phyloP scores from a whole-genome alignment of 2,113 vertebrate species.

The Thinocorus orbignyianus region DNA sequence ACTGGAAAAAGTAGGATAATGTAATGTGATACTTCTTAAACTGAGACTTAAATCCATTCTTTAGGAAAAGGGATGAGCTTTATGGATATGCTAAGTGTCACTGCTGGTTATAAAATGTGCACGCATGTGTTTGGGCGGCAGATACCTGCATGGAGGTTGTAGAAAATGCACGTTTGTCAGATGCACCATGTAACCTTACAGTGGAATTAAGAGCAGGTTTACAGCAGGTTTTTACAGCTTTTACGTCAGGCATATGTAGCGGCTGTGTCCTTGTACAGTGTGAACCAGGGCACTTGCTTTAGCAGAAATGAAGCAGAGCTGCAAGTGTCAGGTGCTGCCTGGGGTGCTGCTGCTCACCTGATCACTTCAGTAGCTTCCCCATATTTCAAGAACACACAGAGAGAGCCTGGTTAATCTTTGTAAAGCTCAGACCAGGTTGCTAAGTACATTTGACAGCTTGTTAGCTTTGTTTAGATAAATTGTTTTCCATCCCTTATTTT shows the following conservation, averaged over 20 bases:
- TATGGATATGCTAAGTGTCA: neutral
- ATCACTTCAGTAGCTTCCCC: neutral
- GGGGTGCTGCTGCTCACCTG: neutral
- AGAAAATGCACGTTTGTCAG: neutral
- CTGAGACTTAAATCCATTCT: neutral
- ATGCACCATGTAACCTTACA: neutral
- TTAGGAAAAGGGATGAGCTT: neutral
- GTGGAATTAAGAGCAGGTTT: neutral
- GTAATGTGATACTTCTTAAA: neutral
- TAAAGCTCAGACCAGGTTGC: neutral
- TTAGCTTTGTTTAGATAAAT: neutral
- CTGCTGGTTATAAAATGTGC: neutral
- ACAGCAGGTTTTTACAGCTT: neutral
- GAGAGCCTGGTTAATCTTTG: neutral
- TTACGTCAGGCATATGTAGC: rapidly evolving
- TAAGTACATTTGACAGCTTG: neutral
- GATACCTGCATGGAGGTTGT: neutral
- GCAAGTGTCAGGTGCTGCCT: neutral
- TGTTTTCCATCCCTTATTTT: neutral
- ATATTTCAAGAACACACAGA: neutral
- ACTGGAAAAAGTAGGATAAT: neutral
- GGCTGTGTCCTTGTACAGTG: neutral
- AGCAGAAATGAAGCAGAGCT: neutral
- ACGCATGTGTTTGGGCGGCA: neutral
- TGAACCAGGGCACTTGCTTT: neutral